Percentiles rank a stretch among this genome's conserved stretches.
phyloP scores from a whole-genome alignment of 1,140 invertebrate genomes.

The Drosophila mayri region DNA sequence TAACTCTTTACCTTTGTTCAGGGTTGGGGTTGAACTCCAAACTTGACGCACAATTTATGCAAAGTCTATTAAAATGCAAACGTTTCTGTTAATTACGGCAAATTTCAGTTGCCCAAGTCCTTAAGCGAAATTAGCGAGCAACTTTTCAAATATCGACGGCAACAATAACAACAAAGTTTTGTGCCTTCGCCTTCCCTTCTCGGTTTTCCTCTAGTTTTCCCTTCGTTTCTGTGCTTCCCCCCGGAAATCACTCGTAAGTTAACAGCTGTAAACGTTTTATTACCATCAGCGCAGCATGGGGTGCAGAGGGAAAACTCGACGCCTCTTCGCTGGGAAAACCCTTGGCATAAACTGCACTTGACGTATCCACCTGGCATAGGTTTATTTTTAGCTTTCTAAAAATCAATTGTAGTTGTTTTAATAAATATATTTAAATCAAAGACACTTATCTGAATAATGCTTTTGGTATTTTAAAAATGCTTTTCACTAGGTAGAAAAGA shows the following conservation, averaged over 20 bases:
- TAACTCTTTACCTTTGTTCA: constrained; percentile 3
- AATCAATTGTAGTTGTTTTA: background rate
- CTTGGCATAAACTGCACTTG: constrained; percentile 56
- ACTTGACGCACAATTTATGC: constrained; percentile 52
- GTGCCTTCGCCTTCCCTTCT: background rate
- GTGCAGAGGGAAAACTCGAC: constrained; percentile 22
- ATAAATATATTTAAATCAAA: background rate
- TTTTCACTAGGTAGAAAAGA: too few relatives aligned
- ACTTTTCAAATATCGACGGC: constrained; percentile 78
- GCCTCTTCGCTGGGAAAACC: constrained; percentile 28
- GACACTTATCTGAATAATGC: too few relatives aligned
- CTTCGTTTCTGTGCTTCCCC: background rate
- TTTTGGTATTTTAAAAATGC: too few relatives aligned
- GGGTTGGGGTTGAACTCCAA: constrained; percentile 16
- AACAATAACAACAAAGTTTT: constrained; percentile 56
- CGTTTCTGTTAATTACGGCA: constrained; percentile 73
- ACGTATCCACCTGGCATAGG: constrained; percentile 10
- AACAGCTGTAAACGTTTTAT: constrained; percentile 70
- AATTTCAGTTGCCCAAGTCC: constrained; percentile 71
- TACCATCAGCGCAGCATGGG: constrained; percentile 34
- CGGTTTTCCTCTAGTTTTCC: constrained; percentile 2
- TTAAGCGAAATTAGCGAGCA: constrained; percentile 67
- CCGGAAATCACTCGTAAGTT: constrained; percentile 36
- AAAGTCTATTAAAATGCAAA: constrained; percentile 74
- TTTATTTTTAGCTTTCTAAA: background rate